Percentiles rank a stretch among this genome's conserved stretches.
phyloP scores from a whole-genome alignment of 1,140 invertebrate species.

The Euwallacea similis region DNA sequence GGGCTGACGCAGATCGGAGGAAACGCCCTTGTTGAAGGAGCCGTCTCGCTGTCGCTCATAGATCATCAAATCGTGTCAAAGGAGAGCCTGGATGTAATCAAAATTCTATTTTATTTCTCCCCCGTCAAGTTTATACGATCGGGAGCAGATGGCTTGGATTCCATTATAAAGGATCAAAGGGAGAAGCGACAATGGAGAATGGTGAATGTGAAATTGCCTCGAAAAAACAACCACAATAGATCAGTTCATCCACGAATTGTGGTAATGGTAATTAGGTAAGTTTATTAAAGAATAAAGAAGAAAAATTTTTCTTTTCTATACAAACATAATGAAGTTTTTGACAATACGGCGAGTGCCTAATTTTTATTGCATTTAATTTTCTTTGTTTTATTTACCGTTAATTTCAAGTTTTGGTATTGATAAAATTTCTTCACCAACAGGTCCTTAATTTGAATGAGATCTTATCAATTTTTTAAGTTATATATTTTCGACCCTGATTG shows the following conservation, averaged over 20 bases:
- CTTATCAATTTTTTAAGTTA: too few relatives aligned
- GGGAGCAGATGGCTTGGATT: slow-evolving; percentile 24
- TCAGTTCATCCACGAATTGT: background rate
- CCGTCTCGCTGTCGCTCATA: slow-evolving; percentile 2
- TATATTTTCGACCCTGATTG: too few relatives aligned
- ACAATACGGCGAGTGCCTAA: too few relatives aligned
- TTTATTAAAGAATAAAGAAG: too few relatives aligned
- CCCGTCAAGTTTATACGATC: slow-evolving; percentile 13
- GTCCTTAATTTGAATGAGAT: too few relatives aligned
- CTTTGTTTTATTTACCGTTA: too few relatives aligned
- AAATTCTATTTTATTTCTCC: slow-evolving; percentile 22
- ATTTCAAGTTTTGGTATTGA: too few relatives aligned
- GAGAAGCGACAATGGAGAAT: slow-evolving; percentile 20
- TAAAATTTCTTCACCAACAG: too few relatives aligned
- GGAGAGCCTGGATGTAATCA: slow-evolving; percentile 11
- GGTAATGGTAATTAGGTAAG: too few relatives aligned
- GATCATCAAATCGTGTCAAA: slow-evolving; percentile 15
- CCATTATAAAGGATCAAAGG: slow-evolving; percentile 26
- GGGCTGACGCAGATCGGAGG: background rate
- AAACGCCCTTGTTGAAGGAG: background rate
- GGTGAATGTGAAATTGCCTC: slow-evolving; percentile 5
- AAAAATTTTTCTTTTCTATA: too few relatives aligned
- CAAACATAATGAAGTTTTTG: too few relatives aligned
- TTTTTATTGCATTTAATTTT: too few relatives aligned
- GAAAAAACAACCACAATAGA: slow-evolving; percentile 8